A percentile compares a stretch with the other conserved stretches of the same genome.
Evolutionary conservation across 2,888 invertebrate genomes (phyloP).

Genomic region (Rhamphomyia laevipes): DNA sequence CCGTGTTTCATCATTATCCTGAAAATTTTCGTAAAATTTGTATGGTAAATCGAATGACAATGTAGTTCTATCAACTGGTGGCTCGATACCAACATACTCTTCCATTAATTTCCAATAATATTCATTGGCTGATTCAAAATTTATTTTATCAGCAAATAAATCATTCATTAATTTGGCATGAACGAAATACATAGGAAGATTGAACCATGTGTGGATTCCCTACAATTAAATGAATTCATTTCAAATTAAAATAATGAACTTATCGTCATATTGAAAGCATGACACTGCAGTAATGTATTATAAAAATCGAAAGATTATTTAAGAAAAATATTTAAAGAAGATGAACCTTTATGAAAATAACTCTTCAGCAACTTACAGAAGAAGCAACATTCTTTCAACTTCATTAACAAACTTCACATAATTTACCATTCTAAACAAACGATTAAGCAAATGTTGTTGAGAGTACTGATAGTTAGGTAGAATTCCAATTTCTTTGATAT

Average conservation of each 20-base stretch:
- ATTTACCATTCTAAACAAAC: conserved; percentile 13
- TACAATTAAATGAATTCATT: too few species aligned
- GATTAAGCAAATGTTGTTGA: conserved; percentile 12
- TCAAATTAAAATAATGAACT: too few species aligned
- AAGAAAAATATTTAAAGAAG: too few species aligned
- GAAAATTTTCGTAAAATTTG: conserved; percentile 46
- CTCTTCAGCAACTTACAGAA: too few species aligned
- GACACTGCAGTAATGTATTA: too few species aligned
- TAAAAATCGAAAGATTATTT: too few species aligned
- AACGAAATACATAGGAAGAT: conserved; percentile 54
- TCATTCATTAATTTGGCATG: conserved; percentile 58
- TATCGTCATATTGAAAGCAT: too few species aligned
- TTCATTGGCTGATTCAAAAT: conserved; percentile 45
- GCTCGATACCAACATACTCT: conserved; percentile 48
- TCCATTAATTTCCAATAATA: conserved; percentile 51
- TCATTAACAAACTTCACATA: too few species aligned
- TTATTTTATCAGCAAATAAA: conserved; percentile 41
- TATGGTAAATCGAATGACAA: conserved; percentile 58
- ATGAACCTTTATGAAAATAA: too few species aligned
- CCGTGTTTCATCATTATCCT: conserved; percentile 22
- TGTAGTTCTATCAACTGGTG: conserved; percentile 45
- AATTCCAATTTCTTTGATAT: conserved; percentile 50
- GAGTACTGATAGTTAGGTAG: conserved; percentile 28
- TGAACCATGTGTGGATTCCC: conserved; percentile 56
- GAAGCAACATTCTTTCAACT: too few species aligned